Evolutionary conservation across 2,888 invertebrate species (phyloP), one percentile per base, ranked within the genome.

Genomic region (Dascillus cervinus): DNA sequence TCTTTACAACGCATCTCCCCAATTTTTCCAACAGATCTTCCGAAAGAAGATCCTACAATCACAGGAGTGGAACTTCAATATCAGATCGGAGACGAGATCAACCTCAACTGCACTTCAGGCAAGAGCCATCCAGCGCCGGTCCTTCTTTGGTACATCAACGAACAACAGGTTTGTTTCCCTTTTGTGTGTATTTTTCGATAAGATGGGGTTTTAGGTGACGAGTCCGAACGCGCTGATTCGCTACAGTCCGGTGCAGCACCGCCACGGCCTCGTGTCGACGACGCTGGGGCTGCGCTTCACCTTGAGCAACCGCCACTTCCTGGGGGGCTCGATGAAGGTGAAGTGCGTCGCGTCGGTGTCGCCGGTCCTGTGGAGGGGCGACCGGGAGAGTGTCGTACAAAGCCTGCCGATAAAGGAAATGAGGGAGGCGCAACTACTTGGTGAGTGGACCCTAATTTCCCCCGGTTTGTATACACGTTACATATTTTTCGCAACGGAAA

Each of bases 101-200:
- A 77, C 58, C 65, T 84, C 43, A 84, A 84, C 62, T 84, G 84
- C 63, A 82, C 82, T 20, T 83, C 83, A 22, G 81, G 81, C 22
- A 74, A 79, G 56, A 83, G 83, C 37, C 79, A 78, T 60, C 84
- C 84, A 14, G 80, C 82, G 11, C 81, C 83, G 11, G 69, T 76
- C 41, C 71, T 84, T 13, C 78, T 79, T 56, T 84, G 83, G 83
- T 82, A 79, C 63, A 81, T 84, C 55, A 82, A 84, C 56, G 82
- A 82, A 49, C 75, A 81, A 62, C 73, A 79, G 76, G 83, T 82
- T 66, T 8, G 17, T 8, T 17, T 4, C 17, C n/a, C n/a, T n/a
- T n/a, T n/a, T n/a, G n/a, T n/a, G n/a, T n/a, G n/a, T n/a, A n/a
- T n/a, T n/a, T n/a, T n/a, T n/a, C n/a, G n/a, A n/a, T n/a, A n/a